Percentiles rank a stretch among this genome's conserved stretches.
These are phyloP conservation scores for Machaerirhynchus nigripectus DNA, from an alignment of 2,113 vertebrate species.

Conservation along the genomic window DNA sequence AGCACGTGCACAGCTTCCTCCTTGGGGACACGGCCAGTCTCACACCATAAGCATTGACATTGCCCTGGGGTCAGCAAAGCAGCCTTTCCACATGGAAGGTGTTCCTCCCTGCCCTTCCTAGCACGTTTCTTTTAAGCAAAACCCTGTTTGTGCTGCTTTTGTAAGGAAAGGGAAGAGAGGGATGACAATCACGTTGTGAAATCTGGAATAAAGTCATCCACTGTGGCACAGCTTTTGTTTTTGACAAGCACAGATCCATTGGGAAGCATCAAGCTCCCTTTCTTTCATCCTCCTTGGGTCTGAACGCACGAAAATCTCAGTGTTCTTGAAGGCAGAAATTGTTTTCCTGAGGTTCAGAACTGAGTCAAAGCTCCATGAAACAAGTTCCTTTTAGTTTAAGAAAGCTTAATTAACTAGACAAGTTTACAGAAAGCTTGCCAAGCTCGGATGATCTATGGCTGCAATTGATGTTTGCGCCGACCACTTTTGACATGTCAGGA, in stretches of 20 bases:
- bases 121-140: background rate
- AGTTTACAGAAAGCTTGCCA: constrained; percentile 7
- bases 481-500: background rate
- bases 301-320: background rate
- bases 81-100: no score
- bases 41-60: fast-evolving
- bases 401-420: constrained; percentile 19
- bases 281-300: background rate
- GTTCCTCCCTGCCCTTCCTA: background rate
- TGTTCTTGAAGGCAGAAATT: background rate
- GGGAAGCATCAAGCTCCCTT: background rate
- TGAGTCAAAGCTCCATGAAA: background rate
- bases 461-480: background rate
- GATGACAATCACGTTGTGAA: background rate
- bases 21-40: background rate
- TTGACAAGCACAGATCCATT: background rate
- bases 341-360: background rate
- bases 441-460: background rate
- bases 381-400: background rate
- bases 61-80: background rate
- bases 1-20: background rate
- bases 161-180: background rate
- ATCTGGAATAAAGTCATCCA: background rate
- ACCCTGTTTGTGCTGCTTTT: background rate
- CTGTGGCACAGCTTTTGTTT: background rate